Evolutionary conservation across 2,888 invertebrate species (phyloP), one percentile per base, ranked within the genome.

Genomic region (Aelia acuminata): DNA sequence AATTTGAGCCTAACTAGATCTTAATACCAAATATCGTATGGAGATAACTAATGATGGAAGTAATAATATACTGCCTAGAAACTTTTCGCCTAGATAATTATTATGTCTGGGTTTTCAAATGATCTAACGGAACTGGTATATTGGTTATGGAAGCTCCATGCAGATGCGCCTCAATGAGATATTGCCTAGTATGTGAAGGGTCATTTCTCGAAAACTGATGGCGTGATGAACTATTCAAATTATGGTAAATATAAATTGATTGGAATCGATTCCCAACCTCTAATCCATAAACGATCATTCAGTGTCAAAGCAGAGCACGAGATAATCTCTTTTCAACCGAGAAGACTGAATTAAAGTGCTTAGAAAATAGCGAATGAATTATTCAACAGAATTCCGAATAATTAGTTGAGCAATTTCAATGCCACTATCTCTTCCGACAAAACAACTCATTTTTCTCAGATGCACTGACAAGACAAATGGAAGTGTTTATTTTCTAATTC

Each of bases 361-460:
- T 63, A 63, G 63, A 63, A 63, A 63, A 63, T 63, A 63, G 63
- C 31, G 18, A 35, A 63, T 63, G 63, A 31, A 63, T 63, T 18
- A 63, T 63, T 63, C 31, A 63, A 63, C 63, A 18, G 31, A 18
- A 63, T 31, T 31, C 31, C 2, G 63, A 63, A 63, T 63, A 18
- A 63, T 63, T 63, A 63, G 31, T 15, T 31, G 31, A 57, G 3
- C n/a, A 26, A 57, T 26, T 57, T 26, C 26, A 50, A 26, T 57
- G 13, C 1, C 10, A 18, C 15, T 26, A 57, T 13, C 18, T 13
- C 57, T 57, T 11, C 57, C 11, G 26, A 26, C n/a, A 57, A 57
- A 57, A 57, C 26, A 4, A 1, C 50, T n/a, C 4, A 53, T n/a
- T 53, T 53, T n/a, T n/a, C n/a, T 1, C 22, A n/a, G 7, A n/a